Evolutionary conservation across 37 sponge, comb jelly and placozoan genomes (phyloP).

Genomic region (Spongilla lacustris): DNA sequence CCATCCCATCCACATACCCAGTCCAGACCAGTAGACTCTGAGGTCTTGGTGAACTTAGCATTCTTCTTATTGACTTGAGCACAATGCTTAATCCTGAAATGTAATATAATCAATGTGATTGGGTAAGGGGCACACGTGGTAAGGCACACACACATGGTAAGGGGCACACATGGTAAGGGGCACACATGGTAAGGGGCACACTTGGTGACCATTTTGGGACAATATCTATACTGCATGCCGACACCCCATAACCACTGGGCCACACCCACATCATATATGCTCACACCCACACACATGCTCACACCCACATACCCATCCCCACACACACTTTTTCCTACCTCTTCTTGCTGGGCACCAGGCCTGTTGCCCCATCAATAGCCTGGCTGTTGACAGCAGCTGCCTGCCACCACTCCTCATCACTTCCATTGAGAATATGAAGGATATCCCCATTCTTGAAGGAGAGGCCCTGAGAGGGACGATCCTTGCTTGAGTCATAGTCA

Average conservation of each 20-base stretch:
- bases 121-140: too few relatives aligned
- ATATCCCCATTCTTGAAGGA: constrained; percentile 95
- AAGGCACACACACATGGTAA: too few relatives aligned
- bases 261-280: not conserved
- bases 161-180: too few relatives aligned
- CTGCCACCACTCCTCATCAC: constrained; percentile 99
- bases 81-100: constrained; percentile 76
- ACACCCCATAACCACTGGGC: not conserved
- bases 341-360: constrained; percentile 95
- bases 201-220: too few relatives aligned
- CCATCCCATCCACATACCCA: constrained; percentile 5
- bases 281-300: not conserved
- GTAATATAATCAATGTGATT: not conserved
- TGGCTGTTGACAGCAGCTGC: constrained; percentile 85
- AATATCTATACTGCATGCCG: too few relatives aligned
- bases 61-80: constrained; percentile 53
- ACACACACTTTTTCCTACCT: constrained; percentile 56
- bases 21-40: constrained; percentile 20
- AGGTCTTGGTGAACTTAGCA: constrained; percentile 80
- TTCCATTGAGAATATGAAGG: constrained; percentile 92
- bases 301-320: constrained; percentile 24
- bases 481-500: constrained; percentile 85
- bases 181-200: too few relatives aligned
- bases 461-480: constrained; percentile 79
- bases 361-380: constrained; percentile 81